phyloP scores from a whole-genome alignment of 2,113 vertebrate species.

The Paramisgurnus dabryanus region DNA sequence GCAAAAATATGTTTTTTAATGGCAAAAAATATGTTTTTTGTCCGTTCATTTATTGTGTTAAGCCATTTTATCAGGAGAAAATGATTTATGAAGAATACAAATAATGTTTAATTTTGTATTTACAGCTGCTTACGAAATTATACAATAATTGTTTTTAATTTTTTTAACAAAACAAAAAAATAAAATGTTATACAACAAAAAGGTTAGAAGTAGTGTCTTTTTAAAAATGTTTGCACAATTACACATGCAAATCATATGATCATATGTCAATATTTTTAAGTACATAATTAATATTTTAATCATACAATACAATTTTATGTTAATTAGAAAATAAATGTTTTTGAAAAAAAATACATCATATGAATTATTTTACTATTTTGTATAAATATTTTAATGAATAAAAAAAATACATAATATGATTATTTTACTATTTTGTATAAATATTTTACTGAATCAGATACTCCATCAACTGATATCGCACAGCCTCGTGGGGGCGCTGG shows the following conservation, averaged over 20 bases:
- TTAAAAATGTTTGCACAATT: background rate
- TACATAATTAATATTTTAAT: too few species aligned
- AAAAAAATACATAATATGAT: too few species aligned
- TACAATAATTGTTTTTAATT: background rate
- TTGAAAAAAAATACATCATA: too few species aligned
- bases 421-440: too few species aligned
- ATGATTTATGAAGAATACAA: background rate
- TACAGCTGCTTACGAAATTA: background rate
- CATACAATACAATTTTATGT: too few species aligned
- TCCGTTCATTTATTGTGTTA: background rate
- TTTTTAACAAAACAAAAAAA: slow-evolving; percentile 4
- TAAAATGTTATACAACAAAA: background rate
- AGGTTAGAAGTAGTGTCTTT: background rate
- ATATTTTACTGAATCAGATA: too few species aligned
- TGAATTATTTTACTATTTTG: too few species aligned
- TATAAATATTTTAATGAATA: too few species aligned
- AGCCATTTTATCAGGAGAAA: background rate
- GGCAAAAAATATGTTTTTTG: background rate
- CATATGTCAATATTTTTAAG: too few species aligned
- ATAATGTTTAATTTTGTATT: background rate
- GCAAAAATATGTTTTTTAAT: background rate
- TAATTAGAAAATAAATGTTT: too few species aligned
- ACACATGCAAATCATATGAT: too few species aligned
- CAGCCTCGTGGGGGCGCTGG: slow-evolving; percentile 23
- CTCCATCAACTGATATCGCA: too few species aligned